Evolutionary conservation across 37 sponge, comb jelly and placozoan genomes (phyloP), one percentile per base, ranked within the genome.

Genomic region (Chondrilla cf. caribensis): DNA sequence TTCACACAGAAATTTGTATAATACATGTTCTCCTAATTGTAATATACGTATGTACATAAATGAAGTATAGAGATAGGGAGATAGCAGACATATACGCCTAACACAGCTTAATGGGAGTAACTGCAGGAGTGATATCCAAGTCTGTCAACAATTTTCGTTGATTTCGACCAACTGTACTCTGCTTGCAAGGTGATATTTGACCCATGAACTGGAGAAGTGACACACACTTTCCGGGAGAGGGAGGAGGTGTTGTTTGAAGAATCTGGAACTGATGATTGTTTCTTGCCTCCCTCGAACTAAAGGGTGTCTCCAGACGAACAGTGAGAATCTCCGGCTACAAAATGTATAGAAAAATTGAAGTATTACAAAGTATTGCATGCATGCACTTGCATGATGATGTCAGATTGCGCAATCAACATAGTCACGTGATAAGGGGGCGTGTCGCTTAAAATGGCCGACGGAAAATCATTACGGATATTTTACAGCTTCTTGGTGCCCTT

Each of bases 301-400:
- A 73, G 14, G 76, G 76, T 40, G 76, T 73, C 41, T 73, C 76
- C 41, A 73, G 43, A 36, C 42, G 41, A 19, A 39, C 31, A 32
- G 15, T 73, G 76, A 73, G 40, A 19, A 73, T 73, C 76, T 73
- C 76, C 15, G 76, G 76, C 76, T 73, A 43, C n/a, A n/a, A n/a
- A n/a, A n/a, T n/a, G 17, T 21, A 70, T 17, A 39, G 18, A 73
- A 37, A 73, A 36, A 22, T n/a, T 38, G 44, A 5, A 40, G 38
- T n/a, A 1, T 2, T 73, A 8, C 76, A 8, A 37, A 32, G 15
- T 31, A 28, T 33, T 17, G 17, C 33, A 67, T 1, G 28, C 4
- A 67, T 67, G 68, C 29, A 67, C 32, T 26, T 73, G 40, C 36
- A 39, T n/a, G n/a, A n/a, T n/a, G n/a, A n/a, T n/a, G n/a, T n/a